Evolutionary conservation across 2,113 vertebrate species (phyloP).

Genomic region (Cricetomys ansorgei): DNA sequence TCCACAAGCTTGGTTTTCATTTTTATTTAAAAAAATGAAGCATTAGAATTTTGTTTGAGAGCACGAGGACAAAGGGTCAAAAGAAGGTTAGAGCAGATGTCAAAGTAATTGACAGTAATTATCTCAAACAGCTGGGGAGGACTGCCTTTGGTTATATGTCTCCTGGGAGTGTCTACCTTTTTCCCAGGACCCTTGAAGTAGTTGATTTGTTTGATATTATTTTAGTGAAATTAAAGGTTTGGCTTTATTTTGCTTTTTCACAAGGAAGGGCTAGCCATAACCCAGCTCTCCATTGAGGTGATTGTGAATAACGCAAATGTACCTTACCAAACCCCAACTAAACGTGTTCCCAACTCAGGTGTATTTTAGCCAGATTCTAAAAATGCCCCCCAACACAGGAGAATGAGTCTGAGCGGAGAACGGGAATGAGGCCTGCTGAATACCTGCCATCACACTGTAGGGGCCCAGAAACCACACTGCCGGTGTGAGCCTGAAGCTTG

Average conservation of each 20-base stretch:
- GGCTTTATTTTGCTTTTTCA: conserved; percentile 35
- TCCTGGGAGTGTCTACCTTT: neutral
- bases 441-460: neutral
- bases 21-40: neutral
- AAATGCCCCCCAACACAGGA: neutral
- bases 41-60: conserved; percentile 49
- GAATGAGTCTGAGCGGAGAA: neutral
- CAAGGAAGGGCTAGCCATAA: neutral
- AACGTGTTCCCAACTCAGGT: neutral
- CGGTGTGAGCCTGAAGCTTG: neutral
- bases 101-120: conserved; percentile 25
- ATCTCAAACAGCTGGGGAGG: neutral
- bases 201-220: conserved; percentile 35
- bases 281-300: neutral
- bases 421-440: neutral
- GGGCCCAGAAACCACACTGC: neutral
- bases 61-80: conserved; percentile 17
- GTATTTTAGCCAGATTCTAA: neutral
- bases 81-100: neutral
- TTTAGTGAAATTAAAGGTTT: conserved; percentile 34
- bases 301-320: neutral
- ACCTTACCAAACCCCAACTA: neutral
- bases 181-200: neutral
- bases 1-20: neutral
- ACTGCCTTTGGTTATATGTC: neutral